Evolutionary conservation across 2,888 invertebrate genomes (phyloP).

Genomic region (Clitarchus hookeri): DNA sequence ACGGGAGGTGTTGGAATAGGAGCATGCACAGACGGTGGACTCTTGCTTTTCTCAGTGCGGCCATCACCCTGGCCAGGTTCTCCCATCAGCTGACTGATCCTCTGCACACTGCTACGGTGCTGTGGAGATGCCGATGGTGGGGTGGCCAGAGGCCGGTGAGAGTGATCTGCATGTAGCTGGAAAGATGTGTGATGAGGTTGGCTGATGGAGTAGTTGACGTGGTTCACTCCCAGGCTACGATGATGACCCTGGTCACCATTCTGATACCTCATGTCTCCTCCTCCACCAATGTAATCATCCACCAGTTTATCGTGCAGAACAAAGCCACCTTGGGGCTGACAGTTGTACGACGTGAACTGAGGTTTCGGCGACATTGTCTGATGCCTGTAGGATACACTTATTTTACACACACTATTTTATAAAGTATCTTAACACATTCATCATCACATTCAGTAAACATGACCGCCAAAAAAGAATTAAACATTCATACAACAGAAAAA

Average conservation of each 20-base stretch:
- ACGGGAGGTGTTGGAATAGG: conserved; percentile 70
- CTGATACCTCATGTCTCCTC: conserved; percentile 58
- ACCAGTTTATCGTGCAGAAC: conserved; percentile 63
- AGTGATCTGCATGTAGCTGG: conserved; percentile 59
- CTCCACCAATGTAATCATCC: conserved; percentile 25
- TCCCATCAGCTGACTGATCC: conserved; percentile 55
- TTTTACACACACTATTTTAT: not conserved
- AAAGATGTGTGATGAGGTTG: conserved; percentile 48
- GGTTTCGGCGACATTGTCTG: conserved; percentile 28
- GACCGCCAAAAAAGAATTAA: too few relatives aligned
- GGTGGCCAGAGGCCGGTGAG: conserved; percentile 55
- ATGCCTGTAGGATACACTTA: conserved; percentile 6
- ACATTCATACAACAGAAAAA: too few relatives aligned
- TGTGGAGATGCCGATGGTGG: conserved; percentile 68
- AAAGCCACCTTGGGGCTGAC: conserved; percentile 57
- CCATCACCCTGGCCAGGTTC: conserved; percentile 47
- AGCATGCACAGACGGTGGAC: conserved; percentile 58
- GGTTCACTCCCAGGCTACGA: conserved; percentile 39
- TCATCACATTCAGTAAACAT: not conserved
- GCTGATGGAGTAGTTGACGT: conserved; percentile 27
- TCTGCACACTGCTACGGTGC: conserved; percentile 55
- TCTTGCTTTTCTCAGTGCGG: conserved; percentile 49
- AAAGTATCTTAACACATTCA: not conserved
- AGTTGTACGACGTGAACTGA: conserved; percentile 34
- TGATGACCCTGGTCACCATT: conserved; percentile 63